A percentile compares a stretch with the other conserved stretches of the same genome.
Evolutionary conservation across 1,140 invertebrate genomes (phyloP).

Genomic region (Steinernema feltiae): DNA sequence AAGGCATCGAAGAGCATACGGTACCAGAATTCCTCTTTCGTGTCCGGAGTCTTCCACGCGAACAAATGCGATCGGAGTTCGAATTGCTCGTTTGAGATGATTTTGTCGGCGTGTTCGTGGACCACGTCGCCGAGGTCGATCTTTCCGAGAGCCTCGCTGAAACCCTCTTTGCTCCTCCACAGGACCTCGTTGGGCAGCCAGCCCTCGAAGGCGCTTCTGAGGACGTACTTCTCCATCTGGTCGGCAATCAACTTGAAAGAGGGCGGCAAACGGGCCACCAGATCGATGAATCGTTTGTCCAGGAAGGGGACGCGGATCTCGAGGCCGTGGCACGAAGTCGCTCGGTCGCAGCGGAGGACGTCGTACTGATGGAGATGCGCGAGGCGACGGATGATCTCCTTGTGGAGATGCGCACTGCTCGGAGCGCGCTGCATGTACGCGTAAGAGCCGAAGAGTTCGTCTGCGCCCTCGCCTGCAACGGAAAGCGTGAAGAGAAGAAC

Average conservation of each 20-base stretch:
- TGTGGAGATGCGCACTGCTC: conserved; percentile 49
- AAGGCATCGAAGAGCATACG: conserved; percentile 47
- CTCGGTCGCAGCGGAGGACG: conserved; percentile 53
- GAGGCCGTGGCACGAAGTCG: conserved; percentile 56
- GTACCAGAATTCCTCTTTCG: conserved; percentile 57
- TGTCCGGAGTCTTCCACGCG: conserved; percentile 50
- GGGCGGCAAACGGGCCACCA: conserved; percentile 49
- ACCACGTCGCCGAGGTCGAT: conserved; percentile 51
- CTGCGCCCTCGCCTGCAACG: conserved; percentile 52
- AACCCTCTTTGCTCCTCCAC: conserved; percentile 56
- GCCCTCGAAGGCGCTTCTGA: conserved; percentile 50
- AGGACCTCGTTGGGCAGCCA: conserved; percentile 55
- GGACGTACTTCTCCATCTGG: conserved; percentile 51
- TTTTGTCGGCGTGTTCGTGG: conserved; percentile 33
- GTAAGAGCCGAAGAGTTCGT: conserved; percentile 57
- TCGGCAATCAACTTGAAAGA: conserved; percentile 47
- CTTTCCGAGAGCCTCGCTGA: conserved; percentile 55
- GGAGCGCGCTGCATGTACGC: conserved; percentile 56
- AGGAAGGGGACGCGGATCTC: conserved; percentile 56
- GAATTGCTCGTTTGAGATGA: conserved; percentile 46
- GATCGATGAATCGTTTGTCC: conserved; percentile 55
- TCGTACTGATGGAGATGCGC: conserved; percentile 54
- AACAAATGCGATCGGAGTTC: conserved; percentile 35
- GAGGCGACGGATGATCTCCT: conserved; percentile 50
- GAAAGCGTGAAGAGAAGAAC: conserved; percentile 18